Evolutionary conservation across 2,888 invertebrate genomes (phyloP).

Genomic region (Synanthedon vespiformis): DNA sequence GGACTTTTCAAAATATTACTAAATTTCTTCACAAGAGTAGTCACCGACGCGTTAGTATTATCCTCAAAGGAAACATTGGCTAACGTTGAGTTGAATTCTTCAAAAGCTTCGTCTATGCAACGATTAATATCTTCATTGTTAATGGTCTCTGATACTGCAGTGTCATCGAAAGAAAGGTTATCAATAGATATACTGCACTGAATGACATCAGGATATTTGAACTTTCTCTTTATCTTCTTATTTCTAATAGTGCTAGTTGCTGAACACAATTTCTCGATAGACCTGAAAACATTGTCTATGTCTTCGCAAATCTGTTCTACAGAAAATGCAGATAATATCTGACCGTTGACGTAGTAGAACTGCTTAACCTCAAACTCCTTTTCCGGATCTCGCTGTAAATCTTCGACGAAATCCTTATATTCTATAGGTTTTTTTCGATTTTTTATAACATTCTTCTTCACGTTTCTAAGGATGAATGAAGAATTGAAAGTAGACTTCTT

Average conservation of each 20-base stretch:
- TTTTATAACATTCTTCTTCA: slow-evolving; percentile 32
- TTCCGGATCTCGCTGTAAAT: slow-evolving; percentile 16
- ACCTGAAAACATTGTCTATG: slow-evolving; percentile 54
- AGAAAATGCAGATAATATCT: slow-evolving; percentile 44
- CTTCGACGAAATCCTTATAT: slow-evolving; percentile 43
- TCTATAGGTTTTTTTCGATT: slow-evolving; percentile 32
- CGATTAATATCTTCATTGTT: slow-evolving; percentile 36
- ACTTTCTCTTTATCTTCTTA: slow-evolving; percentile 17
- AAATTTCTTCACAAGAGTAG: slow-evolving; percentile 47
- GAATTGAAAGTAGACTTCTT: slow-evolving; percentile 50
- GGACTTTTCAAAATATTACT: slow-evolving; percentile 38
- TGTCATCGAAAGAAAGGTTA: slow-evolving; percentile 51
- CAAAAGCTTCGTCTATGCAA: slow-evolving; percentile 54
- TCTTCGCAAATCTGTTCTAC: slow-evolving; percentile 48
- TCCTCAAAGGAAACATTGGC: slow-evolving; percentile 22
- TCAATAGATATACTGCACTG: slow-evolving; percentile 46
- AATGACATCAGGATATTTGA: slow-evolving; percentile 31
- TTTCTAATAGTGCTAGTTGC: slow-evolving; percentile 33
- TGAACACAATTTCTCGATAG: slow-evolving; percentile 45
- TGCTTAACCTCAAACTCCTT: slow-evolving; percentile 22
- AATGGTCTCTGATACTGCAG: slow-evolving; percentile 20
- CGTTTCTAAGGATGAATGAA: slow-evolving; percentile 42
- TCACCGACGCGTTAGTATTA: slow-evolving; percentile 37
- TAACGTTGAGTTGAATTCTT: slow-evolving; percentile 34
- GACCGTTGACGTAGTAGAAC: slow-evolving; percentile 39